Evolutionary conservation across 2,797 vertebrate species (phyloP), one percentile per base, ranked within the genome.

Genomic region (Fistularia tabacaria): DNA sequence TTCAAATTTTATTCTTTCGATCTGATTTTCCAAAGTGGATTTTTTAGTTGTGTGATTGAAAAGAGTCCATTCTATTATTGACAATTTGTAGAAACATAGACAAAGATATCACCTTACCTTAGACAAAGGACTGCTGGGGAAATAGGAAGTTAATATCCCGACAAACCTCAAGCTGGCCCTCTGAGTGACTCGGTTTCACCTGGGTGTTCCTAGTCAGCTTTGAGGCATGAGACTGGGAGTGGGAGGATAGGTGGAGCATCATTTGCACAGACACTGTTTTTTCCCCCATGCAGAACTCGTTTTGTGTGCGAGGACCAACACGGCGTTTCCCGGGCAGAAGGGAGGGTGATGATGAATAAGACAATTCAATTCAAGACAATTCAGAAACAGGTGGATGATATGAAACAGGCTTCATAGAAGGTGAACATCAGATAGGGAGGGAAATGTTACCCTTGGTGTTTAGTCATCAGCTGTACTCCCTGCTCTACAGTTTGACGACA

Each of bases 81-180:
- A 46, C 6, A n/a, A 10, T 1, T 14, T 5, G 12, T 25, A 13
- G 6, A 37, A 49, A 54, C 36, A n/a, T 12, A 59, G 8, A 54
- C 3, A 52, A 60, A 57, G 38, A 39, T 36, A 59, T 1, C 38
- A 10, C 3, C 80, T 81, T 82, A 86, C 84, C 83, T 74, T 51
- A 14, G 39, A 44, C 38, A n/a, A 4, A 43, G 42, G 39, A 41
- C 37, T 7, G 15, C 12, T 1, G 41, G 1, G 10, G 15, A 8
- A 60, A 48, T 46, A 9, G 54, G 43, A 60, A 43, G 14, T 51
- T 25, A 25, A 25, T 25, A 38, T 54, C 38, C 53, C 13, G 40
- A 42, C 49, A 37, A n/a, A 6, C 8, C 53, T 13, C 49, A 14
- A 8, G 9, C 51, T 44, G 36, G 11, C 15, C 44, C 25, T 51